Percentiles rank a stretch among this genome's conserved stretches.
Evolutionary conservation across 2,888 invertebrate genomes (phyloP).

Genomic region (Mythimna albipuncta): DNA sequence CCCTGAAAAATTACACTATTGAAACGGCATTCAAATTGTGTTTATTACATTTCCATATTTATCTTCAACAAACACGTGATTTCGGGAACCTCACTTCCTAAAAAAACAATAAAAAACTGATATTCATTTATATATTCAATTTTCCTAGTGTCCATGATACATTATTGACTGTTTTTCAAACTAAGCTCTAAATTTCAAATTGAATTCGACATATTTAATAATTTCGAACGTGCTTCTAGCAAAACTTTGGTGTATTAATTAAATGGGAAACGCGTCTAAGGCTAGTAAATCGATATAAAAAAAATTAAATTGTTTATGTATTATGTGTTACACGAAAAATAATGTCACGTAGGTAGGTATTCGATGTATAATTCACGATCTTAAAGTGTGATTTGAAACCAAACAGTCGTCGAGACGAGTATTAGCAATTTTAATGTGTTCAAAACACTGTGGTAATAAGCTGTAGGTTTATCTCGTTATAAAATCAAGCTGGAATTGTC

Average conservation of each 20-base stretch:
- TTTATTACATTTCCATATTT: conserved; percentile 26
- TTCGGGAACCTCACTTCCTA: conserved; percentile 7
- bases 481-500: conserved; percentile 64
- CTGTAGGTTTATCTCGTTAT: conserved; percentile 63
- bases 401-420: conserved; percentile 64
- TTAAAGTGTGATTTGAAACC: conserved; percentile 65
- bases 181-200: conserved; percentile 1
- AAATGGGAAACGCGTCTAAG: conserved; percentile 6
- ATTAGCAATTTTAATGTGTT: conserved; percentile 74
- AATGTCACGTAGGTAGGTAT: conserved; percentile 55
- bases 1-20: conserved; percentile 7
- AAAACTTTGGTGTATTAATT: conserved; percentile 19
- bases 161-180: conserved; percentile 8
- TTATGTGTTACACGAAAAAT: conserved; percentile 53
- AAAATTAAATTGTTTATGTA: conserved; percentile 44
- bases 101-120: conserved; percentile 27
- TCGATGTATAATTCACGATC: conserved; percentile 62
- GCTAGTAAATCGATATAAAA: conserved; percentile 28
- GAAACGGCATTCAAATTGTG: conserved; percentile 8
- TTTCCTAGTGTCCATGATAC: background rate
- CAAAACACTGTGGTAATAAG: conserved; percentile 70
- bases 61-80: conserved; percentile 36
- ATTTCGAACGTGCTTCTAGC: conserved; percentile 13
- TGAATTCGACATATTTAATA: background rate
- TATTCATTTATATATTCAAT: conserved; percentile 45